phyloP scores from a whole-genome alignment of 1,140 invertebrate genomes.

The Cherax destructor region DNA sequence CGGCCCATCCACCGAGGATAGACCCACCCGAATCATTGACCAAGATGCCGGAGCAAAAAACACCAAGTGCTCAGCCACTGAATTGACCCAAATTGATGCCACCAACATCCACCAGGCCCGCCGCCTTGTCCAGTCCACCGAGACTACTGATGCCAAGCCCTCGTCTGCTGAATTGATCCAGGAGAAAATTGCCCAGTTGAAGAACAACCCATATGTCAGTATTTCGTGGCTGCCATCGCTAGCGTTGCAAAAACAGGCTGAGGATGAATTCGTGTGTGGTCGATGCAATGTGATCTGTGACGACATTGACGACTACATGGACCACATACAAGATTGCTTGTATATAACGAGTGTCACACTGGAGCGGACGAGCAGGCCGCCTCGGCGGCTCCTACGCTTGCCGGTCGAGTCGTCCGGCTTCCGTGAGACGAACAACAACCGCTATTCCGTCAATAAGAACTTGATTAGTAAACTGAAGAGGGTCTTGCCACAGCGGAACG shows the following conservation, averaged over 20 bases:
- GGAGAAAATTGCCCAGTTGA: slow-evolving; percentile 55
- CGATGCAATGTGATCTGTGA: slow-evolving; percentile 59
- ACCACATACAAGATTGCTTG: slow-evolving; percentile 57
- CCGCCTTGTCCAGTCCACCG: background rate
- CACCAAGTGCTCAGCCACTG: too few relatives aligned
- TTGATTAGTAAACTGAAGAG: slow-evolving; percentile 39
- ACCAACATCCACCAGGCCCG: slow-evolving; percentile 38
- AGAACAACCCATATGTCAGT: slow-evolving; percentile 59
- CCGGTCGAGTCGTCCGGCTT: slow-evolving; percentile 20
- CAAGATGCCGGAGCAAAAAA: too few relatives aligned
- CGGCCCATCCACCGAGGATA: background rate
- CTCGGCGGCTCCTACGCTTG: slow-evolving; percentile 35
- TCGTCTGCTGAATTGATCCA: slow-evolving; percentile 9
- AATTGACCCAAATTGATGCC: slow-evolving; percentile 22
- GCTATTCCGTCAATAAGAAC: slow-evolving; percentile 34
- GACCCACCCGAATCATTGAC: background rate
- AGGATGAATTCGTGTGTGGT: slow-evolving; percentile 50
- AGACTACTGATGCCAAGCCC: background rate
- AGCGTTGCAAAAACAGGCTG: background rate
- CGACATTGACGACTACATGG: slow-evolving; percentile 64
- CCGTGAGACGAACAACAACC: slow-evolving; percentile 20
- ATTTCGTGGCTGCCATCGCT: slow-evolving; percentile 45
- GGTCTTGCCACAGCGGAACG: slow-evolving; percentile 7
- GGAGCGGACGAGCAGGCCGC: slow-evolving; percentile 14
- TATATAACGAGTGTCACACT: slow-evolving; percentile 43